Percentiles rank a stretch among this genome's conserved stretches.
phyloP scores from a whole-genome alignment of 2,888 invertebrate genomes.

The Temnothorax unifasciatus region DNA sequence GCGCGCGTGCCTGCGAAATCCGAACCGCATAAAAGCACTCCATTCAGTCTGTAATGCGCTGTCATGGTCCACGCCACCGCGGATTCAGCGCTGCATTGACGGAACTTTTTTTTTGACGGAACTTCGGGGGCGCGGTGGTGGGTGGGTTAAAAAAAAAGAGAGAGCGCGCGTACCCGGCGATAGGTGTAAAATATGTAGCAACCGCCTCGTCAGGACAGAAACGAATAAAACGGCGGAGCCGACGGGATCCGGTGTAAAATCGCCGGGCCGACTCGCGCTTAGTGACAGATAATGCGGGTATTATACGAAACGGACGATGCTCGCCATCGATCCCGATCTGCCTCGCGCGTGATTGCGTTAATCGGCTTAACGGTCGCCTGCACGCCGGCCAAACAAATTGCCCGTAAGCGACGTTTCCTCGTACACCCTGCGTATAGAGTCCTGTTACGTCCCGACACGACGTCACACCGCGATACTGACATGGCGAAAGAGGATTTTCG shows the following conservation, averaged over 20 bases:
- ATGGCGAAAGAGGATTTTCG: constrained; percentile 42
- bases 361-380: constrained; percentile 76
- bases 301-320: constrained; percentile 69
- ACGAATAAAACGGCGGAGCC: constrained; percentile 48
- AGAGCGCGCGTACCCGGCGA: constrained; percentile 1
- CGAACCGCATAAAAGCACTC: constrained; percentile 62
- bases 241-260: constrained; percentile 53
- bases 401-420: constrained; percentile 72
- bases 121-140: constrained; percentile 21
- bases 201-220: constrained; percentile 37
- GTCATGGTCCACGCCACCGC: constrained; percentile 48
- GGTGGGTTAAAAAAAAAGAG: not conserved
- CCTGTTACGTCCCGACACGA: constrained; percentile 21
- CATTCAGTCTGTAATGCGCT: constrained; percentile 60
- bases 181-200: constrained; percentile 64
- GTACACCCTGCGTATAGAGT: constrained; percentile 50
- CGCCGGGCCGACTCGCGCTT: constrained; percentile 60
- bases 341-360: constrained; percentile 76
- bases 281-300: constrained; percentile 77
- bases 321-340: constrained; percentile 73
- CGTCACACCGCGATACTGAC: constrained; percentile 53
- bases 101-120: constrained; percentile 59
- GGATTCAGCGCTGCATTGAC: constrained; percentile 65
- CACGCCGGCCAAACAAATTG: constrained; percentile 76
- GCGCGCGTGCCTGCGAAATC: constrained; percentile 59